Conservation (phyloP, 2,888 invertebrate genomes). For the Philonicus albiceps region DNA sequence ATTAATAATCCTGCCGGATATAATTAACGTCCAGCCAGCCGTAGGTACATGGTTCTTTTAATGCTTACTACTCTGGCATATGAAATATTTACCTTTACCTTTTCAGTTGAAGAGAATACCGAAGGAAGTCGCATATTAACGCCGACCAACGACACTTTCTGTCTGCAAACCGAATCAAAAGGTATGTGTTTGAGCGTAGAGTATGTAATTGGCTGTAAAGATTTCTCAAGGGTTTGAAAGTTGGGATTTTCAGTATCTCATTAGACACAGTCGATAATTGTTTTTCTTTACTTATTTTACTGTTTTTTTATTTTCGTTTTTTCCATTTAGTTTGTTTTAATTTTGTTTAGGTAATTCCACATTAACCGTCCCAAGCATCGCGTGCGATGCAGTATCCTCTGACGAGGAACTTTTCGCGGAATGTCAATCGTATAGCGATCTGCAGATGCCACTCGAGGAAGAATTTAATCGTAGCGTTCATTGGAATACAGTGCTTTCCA, state of each 20-base stretch:
- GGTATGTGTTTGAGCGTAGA: neutral
- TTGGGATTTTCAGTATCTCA: neutral
- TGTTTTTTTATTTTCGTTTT: constrained; percentile 12
- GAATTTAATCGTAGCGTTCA: neutral
- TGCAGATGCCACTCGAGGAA: neutral
- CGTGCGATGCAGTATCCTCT: constrained; percentile 52
- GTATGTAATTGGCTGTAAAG: neutral
- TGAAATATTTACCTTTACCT: neutral
- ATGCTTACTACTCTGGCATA: neutral
- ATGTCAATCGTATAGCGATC: constrained; percentile 54
- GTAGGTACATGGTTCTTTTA: neutral
- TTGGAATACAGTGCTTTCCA: constrained; percentile 41
- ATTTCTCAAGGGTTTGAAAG: neutral
- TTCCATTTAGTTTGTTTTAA: constrained; percentile 38
- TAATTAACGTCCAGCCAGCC: constrained; percentile 45
- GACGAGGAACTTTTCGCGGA: constrained; percentile 59
- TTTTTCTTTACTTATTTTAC: neutral
- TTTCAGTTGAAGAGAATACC: neutral
- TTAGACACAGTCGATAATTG: neutral
- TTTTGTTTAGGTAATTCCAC: constrained; percentile 21
- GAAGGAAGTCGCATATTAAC: constrained; percentile 32
- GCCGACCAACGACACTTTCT: constrained; percentile 8
- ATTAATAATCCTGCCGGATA: constrained; percentile 43
- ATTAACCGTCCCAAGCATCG: neutral
- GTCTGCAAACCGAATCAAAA: constrained; percentile 28